phyloP scores from a whole-genome alignment of 2,888 invertebrate genomes.

The Noctua comes region DNA sequence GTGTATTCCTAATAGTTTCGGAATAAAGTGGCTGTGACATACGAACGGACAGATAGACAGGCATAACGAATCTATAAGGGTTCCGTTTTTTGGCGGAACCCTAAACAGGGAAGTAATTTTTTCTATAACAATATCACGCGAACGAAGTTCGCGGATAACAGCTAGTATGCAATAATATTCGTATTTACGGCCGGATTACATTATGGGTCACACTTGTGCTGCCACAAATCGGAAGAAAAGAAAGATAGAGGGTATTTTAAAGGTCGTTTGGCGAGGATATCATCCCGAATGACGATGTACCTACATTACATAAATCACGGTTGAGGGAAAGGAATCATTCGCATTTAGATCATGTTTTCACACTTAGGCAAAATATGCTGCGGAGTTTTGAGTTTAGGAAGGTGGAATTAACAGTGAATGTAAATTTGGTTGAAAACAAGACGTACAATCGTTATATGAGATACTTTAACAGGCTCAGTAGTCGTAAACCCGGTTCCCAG shows the following conservation, averaged over 20 bases:
- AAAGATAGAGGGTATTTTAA: conserved; percentile 44
- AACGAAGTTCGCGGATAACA: too few species aligned
- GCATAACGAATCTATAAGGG: too few species aligned
- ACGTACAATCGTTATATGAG: not conserved
- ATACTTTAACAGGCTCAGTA: not conserved
- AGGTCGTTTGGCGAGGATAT: conserved; percentile 40
- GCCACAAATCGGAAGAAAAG: conserved; percentile 24
- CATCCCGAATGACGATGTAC: conserved; percentile 22
- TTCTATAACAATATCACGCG: too few species aligned
- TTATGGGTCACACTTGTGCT: not conserved
- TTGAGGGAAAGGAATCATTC: conserved; percentile 7
- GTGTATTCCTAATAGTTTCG: too few species aligned
- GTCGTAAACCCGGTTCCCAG: not conserved
- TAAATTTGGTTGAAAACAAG: not conserved
- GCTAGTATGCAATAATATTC: not conserved
- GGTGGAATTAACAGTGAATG: not conserved
- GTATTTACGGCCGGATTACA: not conserved
- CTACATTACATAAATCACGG: conserved; percentile 52
- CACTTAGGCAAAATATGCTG: not conserved
- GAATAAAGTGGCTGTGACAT: too few species aligned
- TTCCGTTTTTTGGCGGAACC: too few species aligned
- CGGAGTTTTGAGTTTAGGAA: not conserved
- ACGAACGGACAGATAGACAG: too few species aligned
- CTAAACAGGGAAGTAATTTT: too few species aligned
- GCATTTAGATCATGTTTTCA: conserved; percentile 31